Evolutionary conservation across 1,140 invertebrate species (phyloP), one percentile per base, ranked within the genome.

Genomic region (Diachasmimorpha longicaudata): DNA sequence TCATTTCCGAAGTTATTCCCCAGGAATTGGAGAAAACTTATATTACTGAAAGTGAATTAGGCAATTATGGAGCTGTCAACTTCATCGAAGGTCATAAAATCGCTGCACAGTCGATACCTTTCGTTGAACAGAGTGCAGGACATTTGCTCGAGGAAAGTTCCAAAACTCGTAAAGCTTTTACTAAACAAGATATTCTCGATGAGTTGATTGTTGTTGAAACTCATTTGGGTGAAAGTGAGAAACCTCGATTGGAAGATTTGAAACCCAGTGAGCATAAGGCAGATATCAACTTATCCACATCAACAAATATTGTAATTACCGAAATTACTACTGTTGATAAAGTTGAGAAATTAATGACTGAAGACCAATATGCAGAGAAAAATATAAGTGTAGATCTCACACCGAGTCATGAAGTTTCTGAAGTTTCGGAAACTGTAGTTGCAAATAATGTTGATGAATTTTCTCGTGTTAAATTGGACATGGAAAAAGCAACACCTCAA

Each of bases 151-250:
- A 84, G 76, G 86, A 90, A 46, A 77, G 83, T 70, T 81, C 86
- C 4, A 79, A 83, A 44, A 88, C 82, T 16, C 85, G 83, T 25
- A 90, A 89, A 83, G 91, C 91, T 6, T 89, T 90, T 76, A 81
- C 87, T 55, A 89, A 88, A 74, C 87, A 89, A 72, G 89, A 89
- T 72, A 87, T 90, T 74, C 81, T 90, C 58, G 88, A 91, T 77
- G 91, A 92, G 83, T 80, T 92, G 9, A 84, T 92, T 37, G 81
- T 91, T 2, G 91, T 90, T 6, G 91, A 92, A 84, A 89, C 90
- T 3, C 89, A 89, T 77, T 81, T 90, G 4, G 86, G 85, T 3
- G 91, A 92, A 83, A 82, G 85, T 4, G 91, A 91, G 80, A 90
- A 89, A 83, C 76, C 76, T 0, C 82, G 89, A 36, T 77, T 85